Evolutionary conservation across 2,797 vertebrate species (phyloP).

Genomic region (Pelochelys cantorii): DNA sequence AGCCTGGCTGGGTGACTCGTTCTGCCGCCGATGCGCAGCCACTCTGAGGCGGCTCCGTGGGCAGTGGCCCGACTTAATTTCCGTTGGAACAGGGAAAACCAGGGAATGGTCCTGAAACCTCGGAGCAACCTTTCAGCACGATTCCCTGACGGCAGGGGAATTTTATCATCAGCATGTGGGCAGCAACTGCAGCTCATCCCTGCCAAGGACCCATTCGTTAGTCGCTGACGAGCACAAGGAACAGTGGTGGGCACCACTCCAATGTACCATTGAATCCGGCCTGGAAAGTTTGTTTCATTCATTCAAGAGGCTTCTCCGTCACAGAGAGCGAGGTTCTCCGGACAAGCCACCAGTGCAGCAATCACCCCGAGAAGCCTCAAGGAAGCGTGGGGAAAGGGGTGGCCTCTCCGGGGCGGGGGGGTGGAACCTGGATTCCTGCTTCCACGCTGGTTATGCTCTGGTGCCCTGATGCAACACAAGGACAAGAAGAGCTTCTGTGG

Average conservation of each 20-base stretch:
- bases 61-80: not conserved
- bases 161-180: not conserved
- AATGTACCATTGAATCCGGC: not conserved
- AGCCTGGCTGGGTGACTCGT: not conserved
- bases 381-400: not conserved
- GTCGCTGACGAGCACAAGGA: not conserved
- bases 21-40: no score
- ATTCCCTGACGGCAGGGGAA: not conserved
- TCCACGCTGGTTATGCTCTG: not conserved
- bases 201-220: not conserved
- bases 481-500: no score
- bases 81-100: not conserved
- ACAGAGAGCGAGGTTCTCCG: not conserved
- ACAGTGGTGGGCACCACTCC: not conserved
- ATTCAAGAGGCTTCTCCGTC: not conserved
- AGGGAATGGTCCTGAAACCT: not conserved
- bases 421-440: not conserved
- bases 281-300: not conserved
- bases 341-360: not conserved
- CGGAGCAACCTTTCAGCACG: not conserved
- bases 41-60: not conserved
- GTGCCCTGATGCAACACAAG: no score
- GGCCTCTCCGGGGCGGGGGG: not conserved
- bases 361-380: not conserved
- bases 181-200: not conserved